phyloP scores from a whole-genome alignment of 2,113 vertebrate genomes.

The Calonectris borealis region DNA sequence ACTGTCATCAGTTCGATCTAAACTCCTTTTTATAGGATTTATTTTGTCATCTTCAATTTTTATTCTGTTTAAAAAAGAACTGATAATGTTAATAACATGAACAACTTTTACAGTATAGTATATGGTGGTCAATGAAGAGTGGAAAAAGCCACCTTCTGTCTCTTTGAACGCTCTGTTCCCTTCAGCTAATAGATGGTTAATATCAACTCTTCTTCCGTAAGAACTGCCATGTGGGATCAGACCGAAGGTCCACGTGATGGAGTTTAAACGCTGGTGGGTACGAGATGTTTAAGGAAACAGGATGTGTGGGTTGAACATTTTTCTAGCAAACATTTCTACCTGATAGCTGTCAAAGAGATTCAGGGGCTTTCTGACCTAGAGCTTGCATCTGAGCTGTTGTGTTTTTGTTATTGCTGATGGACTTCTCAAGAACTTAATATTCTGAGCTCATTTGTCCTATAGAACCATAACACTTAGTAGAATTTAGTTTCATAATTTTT shows the following conservation, averaged over 20 bases:
- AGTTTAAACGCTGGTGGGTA: neutral
- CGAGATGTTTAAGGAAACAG: neutral
- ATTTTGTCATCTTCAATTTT: neutral
- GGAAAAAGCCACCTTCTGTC: neutral
- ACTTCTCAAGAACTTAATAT: neutral
- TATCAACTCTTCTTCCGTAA: neutral
- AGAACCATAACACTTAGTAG: neutral
- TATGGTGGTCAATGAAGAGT: neutral
- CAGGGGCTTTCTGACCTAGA: neutral
- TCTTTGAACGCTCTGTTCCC: neutral
- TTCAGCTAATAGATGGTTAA: neutral
- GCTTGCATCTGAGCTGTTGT: neutral
- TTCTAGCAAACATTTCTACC: neutral
- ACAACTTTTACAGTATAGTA: neutral
- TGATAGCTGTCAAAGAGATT: neutral
- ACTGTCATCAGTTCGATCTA: neutral
- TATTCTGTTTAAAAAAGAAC: neutral
- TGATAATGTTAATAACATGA: neutral
- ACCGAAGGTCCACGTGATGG: neutral
- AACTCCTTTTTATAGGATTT: neutral
- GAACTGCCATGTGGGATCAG: neutral
- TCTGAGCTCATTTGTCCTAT: neutral
- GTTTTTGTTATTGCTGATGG: rapidly evolving
- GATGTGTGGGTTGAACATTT: neutral
- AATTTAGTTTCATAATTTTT: neutral